Conservation (phyloP, 2,888 invertebrate species). For the Meliscaeva auricollis region DNA sequence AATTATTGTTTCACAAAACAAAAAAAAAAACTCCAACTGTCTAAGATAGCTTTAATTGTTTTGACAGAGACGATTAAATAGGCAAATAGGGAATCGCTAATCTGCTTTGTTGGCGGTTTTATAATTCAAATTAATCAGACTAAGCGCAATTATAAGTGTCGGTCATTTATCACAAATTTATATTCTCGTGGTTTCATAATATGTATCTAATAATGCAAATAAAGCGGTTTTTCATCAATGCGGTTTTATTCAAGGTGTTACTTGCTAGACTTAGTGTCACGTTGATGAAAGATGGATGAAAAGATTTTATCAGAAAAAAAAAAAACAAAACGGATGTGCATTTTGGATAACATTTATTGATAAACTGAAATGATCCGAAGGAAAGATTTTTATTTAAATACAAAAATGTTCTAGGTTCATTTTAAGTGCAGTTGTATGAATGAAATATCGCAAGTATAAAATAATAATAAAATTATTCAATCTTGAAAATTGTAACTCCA, state of each 20-base stretch:
- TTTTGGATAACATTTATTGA: neutral
- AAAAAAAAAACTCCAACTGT: neutral
- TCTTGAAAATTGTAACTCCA: too few relatives aligned
- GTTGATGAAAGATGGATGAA: neutral
- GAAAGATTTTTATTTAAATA: too few relatives aligned
- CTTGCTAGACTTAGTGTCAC: constrained; percentile 10
- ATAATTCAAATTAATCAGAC: constrained; percentile 47
- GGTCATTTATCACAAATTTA: constrained; percentile 4
- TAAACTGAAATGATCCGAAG: too few relatives aligned
- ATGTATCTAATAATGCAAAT: constrained; percentile 50
- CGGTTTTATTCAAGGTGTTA: neutral
- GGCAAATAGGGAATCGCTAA: constrained; percentile 50
- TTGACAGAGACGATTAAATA: constrained; percentile 59
- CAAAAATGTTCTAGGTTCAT: too few relatives aligned
- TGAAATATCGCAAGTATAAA: too few relatives aligned
- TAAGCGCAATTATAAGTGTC: constrained; percentile 8
- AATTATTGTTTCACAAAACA: too few relatives aligned
- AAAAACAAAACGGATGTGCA: neutral
- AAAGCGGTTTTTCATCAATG: constrained; percentile 21
- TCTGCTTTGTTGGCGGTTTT: constrained; percentile 50
- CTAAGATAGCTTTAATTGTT: constrained; percentile 55
- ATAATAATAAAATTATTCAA: too few relatives aligned
- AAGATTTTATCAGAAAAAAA: constrained; percentile 16
- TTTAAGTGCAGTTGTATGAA: too few relatives aligned
- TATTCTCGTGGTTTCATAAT: neutral